Conservation (phyloP, 2,113 vertebrate genomes). For the Syngnathus typhle region DNA sequence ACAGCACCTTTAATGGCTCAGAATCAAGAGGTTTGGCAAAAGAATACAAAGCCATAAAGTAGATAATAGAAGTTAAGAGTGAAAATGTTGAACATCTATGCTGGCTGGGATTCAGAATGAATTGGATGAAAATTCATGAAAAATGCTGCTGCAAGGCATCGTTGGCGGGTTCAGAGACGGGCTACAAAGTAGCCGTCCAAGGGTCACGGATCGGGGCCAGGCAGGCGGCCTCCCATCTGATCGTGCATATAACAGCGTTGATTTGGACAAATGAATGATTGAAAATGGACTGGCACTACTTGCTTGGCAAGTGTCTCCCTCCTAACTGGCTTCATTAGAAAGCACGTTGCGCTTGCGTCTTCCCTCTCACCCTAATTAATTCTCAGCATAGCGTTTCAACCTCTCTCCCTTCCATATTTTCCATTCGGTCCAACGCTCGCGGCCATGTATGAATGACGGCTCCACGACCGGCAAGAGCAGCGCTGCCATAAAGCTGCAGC, state of each 20-base stretch:
- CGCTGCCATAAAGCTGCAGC: slow-evolving; percentile 42
- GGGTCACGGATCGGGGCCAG: slow-evolving; percentile 27
- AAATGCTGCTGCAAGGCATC: slow-evolving; percentile 29
- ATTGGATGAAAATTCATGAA: slow-evolving; percentile 11
- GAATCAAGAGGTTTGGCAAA: neutral
- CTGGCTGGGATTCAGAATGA: neutral
- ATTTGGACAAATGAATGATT: slow-evolving; percentile 44
- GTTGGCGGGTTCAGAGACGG: too few species aligned
- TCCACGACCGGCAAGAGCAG: slow-evolving; percentile 41
- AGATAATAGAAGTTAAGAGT: neutral
- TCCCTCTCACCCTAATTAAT: slow-evolving; percentile 47
- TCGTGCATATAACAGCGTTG: slow-evolving; percentile 20
- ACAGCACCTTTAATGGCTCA: too few species aligned
- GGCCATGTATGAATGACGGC: slow-evolving; percentile 32
- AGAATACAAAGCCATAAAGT: neutral
- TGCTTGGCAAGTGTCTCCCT: slow-evolving; percentile 9
- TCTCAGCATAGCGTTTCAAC: slow-evolving; percentile 43
- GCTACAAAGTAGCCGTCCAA: slow-evolving; percentile 28
- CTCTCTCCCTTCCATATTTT: slow-evolving; percentile 44
- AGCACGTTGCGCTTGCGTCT: slow-evolving; percentile 18
- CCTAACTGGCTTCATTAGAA: slow-evolving; percentile 35
- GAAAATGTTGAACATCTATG: too few species aligned
- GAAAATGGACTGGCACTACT: slow-evolving; percentile 35
- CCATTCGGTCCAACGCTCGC: slow-evolving; percentile 27
- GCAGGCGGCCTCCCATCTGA: slow-evolving; percentile 32